Percentiles rank a stretch among this genome's conserved stretches.
These are phyloP conservation scores for Stenchaetothrips biformis DNA, from an alignment of 2,888 invertebrate genomes.

Conservation along the genomic window DNA sequence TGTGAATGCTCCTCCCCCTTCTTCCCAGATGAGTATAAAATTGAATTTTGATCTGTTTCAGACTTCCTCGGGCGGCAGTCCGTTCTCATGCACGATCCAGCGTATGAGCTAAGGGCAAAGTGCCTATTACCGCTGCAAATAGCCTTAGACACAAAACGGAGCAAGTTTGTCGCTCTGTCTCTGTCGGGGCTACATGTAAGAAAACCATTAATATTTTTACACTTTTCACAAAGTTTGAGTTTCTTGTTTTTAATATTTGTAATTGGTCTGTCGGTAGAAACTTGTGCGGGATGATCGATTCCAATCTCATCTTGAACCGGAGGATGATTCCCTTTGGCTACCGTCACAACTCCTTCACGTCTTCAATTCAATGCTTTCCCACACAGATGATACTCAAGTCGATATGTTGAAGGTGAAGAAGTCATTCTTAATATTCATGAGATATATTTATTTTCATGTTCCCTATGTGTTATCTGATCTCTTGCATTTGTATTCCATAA, in stretches of 20 bases:
- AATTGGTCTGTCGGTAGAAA: slow-evolving; percentile 54
- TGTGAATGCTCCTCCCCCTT: background rate
- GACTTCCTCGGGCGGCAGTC: slow-evolving; percentile 78
- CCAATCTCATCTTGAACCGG: slow-evolving; percentile 82
- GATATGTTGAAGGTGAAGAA: slow-evolving; percentile 60
- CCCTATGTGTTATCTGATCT: background rate
- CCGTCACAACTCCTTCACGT: slow-evolving; percentile 85
- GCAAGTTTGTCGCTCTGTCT: slow-evolving; percentile 76
- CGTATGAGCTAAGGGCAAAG: slow-evolving; percentile 75
- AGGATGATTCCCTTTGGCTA: slow-evolving; percentile 88
- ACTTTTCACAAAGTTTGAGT: slow-evolving; percentile 26
- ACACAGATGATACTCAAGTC: slow-evolving; percentile 80
- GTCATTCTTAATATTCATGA: background rate
- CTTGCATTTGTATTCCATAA: slow-evolving; percentile 29
- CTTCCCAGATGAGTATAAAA: background rate
- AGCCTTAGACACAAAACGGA: slow-evolving; percentile 80
- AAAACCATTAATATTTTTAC: slow-evolving; percentile 37
- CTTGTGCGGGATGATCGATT: slow-evolving; percentile 87
- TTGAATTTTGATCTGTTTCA: slow-evolving; percentile 44
- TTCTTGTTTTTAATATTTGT: background rate
- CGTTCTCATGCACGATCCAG: slow-evolving; percentile 69
- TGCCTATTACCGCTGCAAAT: slow-evolving; percentile 81
- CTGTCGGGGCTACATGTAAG: slow-evolving; percentile 86
- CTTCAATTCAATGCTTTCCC: slow-evolving; percentile 71
- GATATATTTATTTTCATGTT: background rate